phyloP scores from a whole-genome alignment of 2,888 invertebrate species.

The Biston betularia region DNA sequence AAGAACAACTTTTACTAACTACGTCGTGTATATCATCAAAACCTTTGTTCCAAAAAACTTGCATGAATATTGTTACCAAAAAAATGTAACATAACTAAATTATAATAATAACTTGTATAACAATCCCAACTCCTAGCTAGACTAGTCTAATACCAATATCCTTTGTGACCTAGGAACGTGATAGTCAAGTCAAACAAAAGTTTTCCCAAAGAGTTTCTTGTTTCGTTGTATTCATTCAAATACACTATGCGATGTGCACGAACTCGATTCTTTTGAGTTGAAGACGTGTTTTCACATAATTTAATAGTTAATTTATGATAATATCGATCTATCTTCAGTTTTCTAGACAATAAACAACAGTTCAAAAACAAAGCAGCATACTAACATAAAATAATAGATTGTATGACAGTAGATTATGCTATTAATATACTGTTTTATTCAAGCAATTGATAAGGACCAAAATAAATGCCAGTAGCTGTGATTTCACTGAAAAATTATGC shows the following conservation, averaged over 20 bases:
- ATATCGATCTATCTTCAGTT: neutral
- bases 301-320: constrained; percentile 2
- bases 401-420: too few relatives aligned
- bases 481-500: too few relatives aligned
- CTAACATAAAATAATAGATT: too few relatives aligned
- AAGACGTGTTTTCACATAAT: constrained; percentile 8
- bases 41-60: too few relatives aligned
- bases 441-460: too few relatives aligned
- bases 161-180: constrained; percentile 22
- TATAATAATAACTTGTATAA: constrained; percentile 12
- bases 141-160: constrained; percentile 15
- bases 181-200: constrained; percentile 15
- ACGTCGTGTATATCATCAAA: too few relatives aligned
- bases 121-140: neutral
- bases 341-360: neutral
- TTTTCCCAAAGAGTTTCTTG: constrained; percentile 8
- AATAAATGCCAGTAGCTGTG: too few relatives aligned
- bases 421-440: too few relatives aligned
- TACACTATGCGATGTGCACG: constrained; percentile 9
- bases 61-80: constrained; percentile 4
- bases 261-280: constrained; percentile 3
- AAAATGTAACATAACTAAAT: constrained; percentile 12
- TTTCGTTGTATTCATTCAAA: constrained; percentile 14
- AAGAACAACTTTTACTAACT: too few relatives aligned
- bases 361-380: too few relatives aligned